Evolutionary conservation across 2,888 invertebrate genomes (phyloP), one percentile per base, ranked within the genome.

Genomic region (Drosophila setosimentum): DNA sequence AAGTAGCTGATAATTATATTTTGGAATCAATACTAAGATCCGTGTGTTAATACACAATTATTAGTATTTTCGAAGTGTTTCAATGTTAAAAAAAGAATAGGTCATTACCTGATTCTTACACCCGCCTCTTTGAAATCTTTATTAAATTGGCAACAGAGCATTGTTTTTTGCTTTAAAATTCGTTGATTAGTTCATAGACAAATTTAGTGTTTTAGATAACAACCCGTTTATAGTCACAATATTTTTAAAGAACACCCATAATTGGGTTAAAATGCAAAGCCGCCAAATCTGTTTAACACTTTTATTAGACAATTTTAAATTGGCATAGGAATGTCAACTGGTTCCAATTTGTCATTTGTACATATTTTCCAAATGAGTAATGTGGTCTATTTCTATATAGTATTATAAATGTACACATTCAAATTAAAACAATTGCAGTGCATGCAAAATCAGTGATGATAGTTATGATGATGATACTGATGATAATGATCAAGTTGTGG

Each of bases 371-470:
- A 11, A 29, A 29, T 50, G 27, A 50, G 29, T 29, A 37, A 55
- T 50, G 29, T 45, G 35, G 45, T 33, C 27, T 2, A 33, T 16
- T 7, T 24, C 2, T 7, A 21, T 45, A 45, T 21, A 45, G 42
- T 45, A 45, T 30, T 42, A 35, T 18, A 59, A 18, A 40, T 53
- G 24, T 51, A 53, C 58, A 61, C 51, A 42, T 13, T 27, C 37
- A 40, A 64, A 55, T 60, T 45, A 24, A 49, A 37, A 63, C 32
- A 51, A 65, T 27, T 37, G 30, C 29, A 45, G n/a, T 32, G 51
- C 50, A 70, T 65, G 73, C 66, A 81, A 81, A 77, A 77, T 63
- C 40, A 58, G 18, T 33, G 21, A 33, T 40, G 32, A 53, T 71
- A 27, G 27, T 70, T 30, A 29, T 51, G 13, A 42, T 55, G 60